Base-by-base conservation (phyloP, 1,140 invertebrate species). In the Pollicipes pollicipes region DNA sequence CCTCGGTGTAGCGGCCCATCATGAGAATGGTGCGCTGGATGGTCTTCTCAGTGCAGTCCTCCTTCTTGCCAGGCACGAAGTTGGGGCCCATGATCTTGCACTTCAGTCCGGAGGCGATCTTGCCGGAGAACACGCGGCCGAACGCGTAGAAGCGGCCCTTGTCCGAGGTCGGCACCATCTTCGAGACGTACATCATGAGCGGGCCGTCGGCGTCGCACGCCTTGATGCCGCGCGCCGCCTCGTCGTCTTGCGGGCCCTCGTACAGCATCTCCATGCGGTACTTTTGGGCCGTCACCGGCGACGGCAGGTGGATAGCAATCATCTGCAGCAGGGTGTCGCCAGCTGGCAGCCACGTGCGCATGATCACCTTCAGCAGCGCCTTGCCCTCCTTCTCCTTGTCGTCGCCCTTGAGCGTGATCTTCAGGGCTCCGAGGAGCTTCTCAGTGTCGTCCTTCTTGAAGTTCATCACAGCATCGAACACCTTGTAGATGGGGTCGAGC, bases 101-200 rank as follows among this genome's bases (percentile, higher is more conserved):
- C 81, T 99, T 99, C 86, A 91, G 82, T 71, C 97, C 97, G 74
- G 96, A 98, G 70, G 85, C 85, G 6, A 90, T 85, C 81, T 90
- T 95, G 76, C 97, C 97, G 77, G 96, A 93, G 84, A 99, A 99
- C 13, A 99, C 97, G 85, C 97, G 95, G 73, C 97, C 97, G 80
- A 99, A 99, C 71, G 97, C 97, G 82, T 98, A 99, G 87, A 99
- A 99, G 81, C 97, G 88, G 74, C 97, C 97, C 83, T 99, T 99
- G 81, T 99, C 97, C 64, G 93, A 91, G 8, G 97, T 99, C 71
- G 97, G 97, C 81, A 99, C 97, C 97, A 99, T 99, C 84, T 99
- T 99, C 30, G 95, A 98, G 74, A 99, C 86, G 85, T 99, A 99
- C 97, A 99, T 99, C 96, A 99, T 99, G 31, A 99, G 85, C 29